phyloP scores from a whole-genome alignment of 2,888 invertebrate species.

The Caenorhabditis sp. region DNA sequence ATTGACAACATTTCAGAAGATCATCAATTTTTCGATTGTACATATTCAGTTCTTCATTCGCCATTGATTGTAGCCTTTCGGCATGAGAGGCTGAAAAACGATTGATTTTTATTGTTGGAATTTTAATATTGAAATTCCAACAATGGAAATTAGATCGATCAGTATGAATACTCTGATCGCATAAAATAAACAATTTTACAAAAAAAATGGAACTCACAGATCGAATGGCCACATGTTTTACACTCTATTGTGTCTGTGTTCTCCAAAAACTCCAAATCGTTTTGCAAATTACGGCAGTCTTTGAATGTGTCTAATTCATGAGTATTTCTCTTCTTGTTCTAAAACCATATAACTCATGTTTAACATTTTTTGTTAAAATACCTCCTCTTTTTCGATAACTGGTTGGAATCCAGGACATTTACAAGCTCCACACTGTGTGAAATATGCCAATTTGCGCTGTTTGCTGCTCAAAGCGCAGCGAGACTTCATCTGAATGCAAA shows the following conservation, averaged over 20 bases:
- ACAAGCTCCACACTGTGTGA: conserved; percentile 26
- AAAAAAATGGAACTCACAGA: conserved; percentile 9
- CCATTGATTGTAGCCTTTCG: conserved; percentile 1
- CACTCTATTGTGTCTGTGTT: conserved; percentile 22
- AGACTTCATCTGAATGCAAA: conserved; percentile 15
- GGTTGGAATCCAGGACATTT: conserved; percentile 28
- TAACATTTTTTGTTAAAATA: no score
- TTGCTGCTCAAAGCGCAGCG: conserved; percentile 12
- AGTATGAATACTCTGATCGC: no score
- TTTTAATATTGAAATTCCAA: no score
- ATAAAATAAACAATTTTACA: no score
- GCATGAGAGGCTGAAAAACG: conserved; percentile 25
- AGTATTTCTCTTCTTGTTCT: conserved; percentile 10
- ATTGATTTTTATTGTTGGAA: no score
- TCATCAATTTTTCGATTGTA: conserved; percentile 20
- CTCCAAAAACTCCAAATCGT: conserved; percentile 21
- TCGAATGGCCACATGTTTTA: conserved; percentile 25
- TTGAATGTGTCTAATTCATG: conserved; percentile 16
- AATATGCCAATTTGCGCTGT: conserved; percentile 21
- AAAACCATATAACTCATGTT: background rate
- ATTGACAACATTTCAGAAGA: conserved; percentile 8
- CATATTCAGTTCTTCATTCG: conserved; percentile 12
- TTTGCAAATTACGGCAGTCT: conserved; percentile 21
- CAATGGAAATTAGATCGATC: no score
- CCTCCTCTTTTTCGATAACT: conserved; percentile 14